These are phyloP conservation scores for Drosophila villosipedis DNA, from an alignment of 2,888 invertebrate species.

Conservation along the genomic window DNA sequence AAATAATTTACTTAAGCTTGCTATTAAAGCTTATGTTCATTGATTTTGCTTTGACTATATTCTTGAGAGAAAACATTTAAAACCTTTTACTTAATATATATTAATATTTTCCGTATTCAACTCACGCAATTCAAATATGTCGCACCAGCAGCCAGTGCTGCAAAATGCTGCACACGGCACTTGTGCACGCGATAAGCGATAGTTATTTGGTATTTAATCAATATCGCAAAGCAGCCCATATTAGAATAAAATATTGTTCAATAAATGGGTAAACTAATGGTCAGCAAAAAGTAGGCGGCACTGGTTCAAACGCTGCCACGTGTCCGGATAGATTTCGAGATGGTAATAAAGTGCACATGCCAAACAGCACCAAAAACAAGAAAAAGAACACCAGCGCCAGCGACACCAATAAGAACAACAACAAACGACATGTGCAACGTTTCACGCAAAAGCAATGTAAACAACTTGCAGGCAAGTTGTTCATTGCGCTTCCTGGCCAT, in stretches of 20 bases:
- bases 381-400: conserved; percentile 23
- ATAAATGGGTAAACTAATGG: conserved; percentile 58
- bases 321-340: conserved; percentile 28
- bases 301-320: conserved; percentile 43
- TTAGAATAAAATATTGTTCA: conserved; percentile 52
- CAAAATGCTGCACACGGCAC: neutral
- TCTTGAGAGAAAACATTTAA: neutral
- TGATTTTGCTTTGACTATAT: neutral
- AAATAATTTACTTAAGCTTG: neutral
- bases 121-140: neutral
- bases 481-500: conserved; percentile 11
- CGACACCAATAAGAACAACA: conserved; percentile 11
- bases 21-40: neutral
- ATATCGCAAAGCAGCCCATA: conserved; percentile 17
- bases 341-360: conserved; percentile 23
- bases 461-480: conserved; percentile 51
- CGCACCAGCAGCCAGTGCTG: neutral
- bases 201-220: conserved; percentile 30
- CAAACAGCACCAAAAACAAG: conserved; percentile 7
- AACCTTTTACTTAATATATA: neutral
- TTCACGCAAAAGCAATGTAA: conserved; percentile 39
- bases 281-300: conserved; percentile 44
- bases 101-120: neutral
- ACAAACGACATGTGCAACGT: conserved; percentile 62
- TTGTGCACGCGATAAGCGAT: conserved; percentile 18